Percentiles rank a stretch among this genome's conserved stretches.
Evolutionary conservation across 2,888 invertebrate species (phyloP).

Genomic region (Dicyrtoma fusca): DNA sequence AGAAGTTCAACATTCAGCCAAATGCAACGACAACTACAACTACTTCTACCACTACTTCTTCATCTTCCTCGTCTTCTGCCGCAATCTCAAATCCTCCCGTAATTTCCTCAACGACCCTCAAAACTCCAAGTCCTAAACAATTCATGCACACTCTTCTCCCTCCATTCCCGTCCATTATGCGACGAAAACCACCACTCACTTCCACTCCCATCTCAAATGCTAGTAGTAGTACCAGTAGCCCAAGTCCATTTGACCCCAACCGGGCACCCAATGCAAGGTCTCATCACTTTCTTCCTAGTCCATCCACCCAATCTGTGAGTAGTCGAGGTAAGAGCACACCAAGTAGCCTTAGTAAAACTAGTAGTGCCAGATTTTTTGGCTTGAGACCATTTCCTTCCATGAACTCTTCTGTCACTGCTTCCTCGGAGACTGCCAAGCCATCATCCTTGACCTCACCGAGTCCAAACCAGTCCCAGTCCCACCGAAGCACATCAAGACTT

Average conservation of each 20-base stretch:
- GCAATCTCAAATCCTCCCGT: background rate
- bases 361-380: constrained; percentile 14
- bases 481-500: background rate
- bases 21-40: constrained; percentile 40
- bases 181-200: constrained; percentile 32
- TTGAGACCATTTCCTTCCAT: constrained; percentile 4
- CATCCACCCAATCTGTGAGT: constrained; percentile 13
- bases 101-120: background rate
- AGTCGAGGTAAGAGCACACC: constrained; percentile 17
- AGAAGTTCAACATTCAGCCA: constrained; percentile 56
- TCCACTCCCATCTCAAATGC: constrained; percentile 47
- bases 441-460: background rate
- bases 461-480: too few species aligned
- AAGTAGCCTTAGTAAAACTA: background rate
- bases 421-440: background rate
- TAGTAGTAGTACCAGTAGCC: constrained; percentile 7
- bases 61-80: background rate
- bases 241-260: constrained; percentile 20
- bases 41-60: background rate
- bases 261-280: constrained; percentile 4
- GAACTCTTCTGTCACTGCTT: background rate
- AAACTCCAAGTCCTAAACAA: constrained; percentile 22
- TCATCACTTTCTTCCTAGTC: constrained; percentile 31
- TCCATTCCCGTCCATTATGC: background rate
- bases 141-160: constrained; percentile 28